Base-by-base conservation (phyloP, 2,888 invertebrate genomes). In the Melieria omissa region DNA sequence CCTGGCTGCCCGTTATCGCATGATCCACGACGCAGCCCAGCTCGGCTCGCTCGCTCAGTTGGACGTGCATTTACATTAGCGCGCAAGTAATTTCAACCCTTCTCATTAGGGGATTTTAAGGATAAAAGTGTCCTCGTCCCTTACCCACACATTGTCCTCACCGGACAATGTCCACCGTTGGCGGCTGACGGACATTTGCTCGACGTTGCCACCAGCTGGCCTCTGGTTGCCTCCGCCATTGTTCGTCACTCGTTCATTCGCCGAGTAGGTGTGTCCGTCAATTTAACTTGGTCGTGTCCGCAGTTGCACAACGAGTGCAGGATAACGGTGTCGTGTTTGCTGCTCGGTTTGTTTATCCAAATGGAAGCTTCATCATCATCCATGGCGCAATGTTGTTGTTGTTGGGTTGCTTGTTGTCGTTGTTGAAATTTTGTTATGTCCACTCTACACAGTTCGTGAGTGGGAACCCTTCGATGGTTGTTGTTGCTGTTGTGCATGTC, bases 101-200 rank as follows among this genome's bases (percentile, higher is more conserved):
- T 82, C 83, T 85, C 83, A 82, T 85, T 84, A 84, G 78, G 81
- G 84, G 84, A 84, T 83, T 84, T 81, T 76, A 81, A 80, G 80
- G 80, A 82, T 82, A 79, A 81, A 71, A 62, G 55, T 63, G 60
- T 73, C 54, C 71, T 52, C 72, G 10, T n/a, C 44, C n/a, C 44
- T n/a, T 5, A 9, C 8, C 14, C 60, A 7, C 12, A n/a, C n/a
- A 42, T 42, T 5, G 44, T 14, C 12, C 44, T 44, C 14, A 44
- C 41, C 5, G 44, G 45, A 12, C 42, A 61, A n/a, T 44, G 10
- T 52, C 52, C 29, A 52, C 52, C 14, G 9, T 14, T 12, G n/a
- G 12, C n/a, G n/a, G 52, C 52, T 52, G 52, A 4, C 7, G n/a
- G 12, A 14, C 6, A 49, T 10, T 9, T 49, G 10, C 49, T 49